Base-by-base conservation (phyloP, 1,140 invertebrate genomes). In the Plectrocnemia conspersa region DNA sequence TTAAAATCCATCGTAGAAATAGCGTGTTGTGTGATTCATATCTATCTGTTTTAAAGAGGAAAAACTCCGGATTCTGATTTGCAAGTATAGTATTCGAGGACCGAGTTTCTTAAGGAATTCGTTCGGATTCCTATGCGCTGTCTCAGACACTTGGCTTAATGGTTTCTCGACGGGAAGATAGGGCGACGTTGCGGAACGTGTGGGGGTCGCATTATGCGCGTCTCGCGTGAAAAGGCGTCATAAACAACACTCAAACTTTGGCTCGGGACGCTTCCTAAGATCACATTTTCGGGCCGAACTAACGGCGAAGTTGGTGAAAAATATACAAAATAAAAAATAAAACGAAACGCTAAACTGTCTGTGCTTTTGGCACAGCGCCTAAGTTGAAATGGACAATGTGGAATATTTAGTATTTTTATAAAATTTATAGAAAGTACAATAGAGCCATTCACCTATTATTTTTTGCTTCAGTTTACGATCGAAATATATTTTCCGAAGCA, bases 181-280 rank as follows among this genome's bases (percentile, higher is more conserved):
- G 35, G 35, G 35, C 35, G 35, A 38, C 35, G 35, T 38, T 29
- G n/a, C n/a, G n/a, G n/a, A n/a, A n/a, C n/a, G n/a, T n/a, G n/a
- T n/a, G n/a, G n/a, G 27, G 44, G 13, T 9, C 13, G 19, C 25
- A 6, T 47, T 50, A 50, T 50, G 47, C 27, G 10, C 18, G 47
- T 22, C 10, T 50, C 32, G 47, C 47, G 47, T 50, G 47, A 50
- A 50, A 50, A 38, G 40, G 19, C 27, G 2, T 19, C 32, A 50
- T 50, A 50, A 50, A 50, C 47, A 50, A 50, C 47, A 38, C 33
- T 22, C 47, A 18, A 50, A 38, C 13, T 38, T 50, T 38, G 19
- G 47, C 32, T 50, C 23, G 45, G 27, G 29, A 42, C 2, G 36
- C 13, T 7, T 19, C 11, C 21, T 40, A 18, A 18, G 21, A 4